Conservation (phyloP, 2,888 invertebrate species). For the Exephanes ischioxanthus region DNA sequence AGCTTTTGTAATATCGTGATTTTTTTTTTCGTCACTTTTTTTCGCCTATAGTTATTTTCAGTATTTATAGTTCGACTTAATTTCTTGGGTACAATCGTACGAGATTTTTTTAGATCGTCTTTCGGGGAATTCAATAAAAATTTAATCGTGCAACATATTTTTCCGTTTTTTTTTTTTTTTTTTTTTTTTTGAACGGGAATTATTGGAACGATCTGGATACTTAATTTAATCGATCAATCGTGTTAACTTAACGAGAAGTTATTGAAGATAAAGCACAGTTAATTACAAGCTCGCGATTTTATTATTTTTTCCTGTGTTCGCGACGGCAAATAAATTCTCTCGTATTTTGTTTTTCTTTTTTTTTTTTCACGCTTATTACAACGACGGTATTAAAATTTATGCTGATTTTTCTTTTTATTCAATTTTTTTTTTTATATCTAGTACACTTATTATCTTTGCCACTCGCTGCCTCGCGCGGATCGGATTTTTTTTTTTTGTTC, state of each 20-base stretch:
- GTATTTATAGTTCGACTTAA: conserved; percentile 31
- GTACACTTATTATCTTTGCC: conserved; percentile 43
- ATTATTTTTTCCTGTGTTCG: conserved; percentile 43
- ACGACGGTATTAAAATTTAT: conserved; percentile 62
- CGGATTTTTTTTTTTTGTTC: not conserved
- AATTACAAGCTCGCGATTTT: conserved; percentile 76
- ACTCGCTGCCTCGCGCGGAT: conserved; percentile 19
- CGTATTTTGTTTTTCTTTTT: conserved; percentile 7
- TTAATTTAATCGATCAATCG: conserved; percentile 54
- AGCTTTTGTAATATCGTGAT: conserved; percentile 52
- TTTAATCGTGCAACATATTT: conserved; percentile 68
- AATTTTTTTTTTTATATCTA: conserved; percentile 32
- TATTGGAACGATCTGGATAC: not conserved
- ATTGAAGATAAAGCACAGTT: conserved; percentile 77
- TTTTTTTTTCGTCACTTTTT: conserved; percentile 14
- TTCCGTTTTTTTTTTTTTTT: not conserved
- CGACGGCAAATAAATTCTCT: conserved; percentile 63
- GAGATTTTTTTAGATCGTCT: not conserved
- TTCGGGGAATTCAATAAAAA: conserved; percentile 54
- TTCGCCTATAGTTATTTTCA: conserved; percentile 40
- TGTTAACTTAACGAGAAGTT: conserved; percentile 57
- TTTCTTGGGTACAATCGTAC: not conserved
- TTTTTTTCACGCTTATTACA: conserved; percentile 30
- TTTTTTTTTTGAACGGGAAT: not conserved
- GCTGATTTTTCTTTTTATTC: conserved; percentile 26